Evolutionary conservation across 2,113 vertebrate genomes (phyloP).

Genomic region (Rutilus rutilus): DNA sequence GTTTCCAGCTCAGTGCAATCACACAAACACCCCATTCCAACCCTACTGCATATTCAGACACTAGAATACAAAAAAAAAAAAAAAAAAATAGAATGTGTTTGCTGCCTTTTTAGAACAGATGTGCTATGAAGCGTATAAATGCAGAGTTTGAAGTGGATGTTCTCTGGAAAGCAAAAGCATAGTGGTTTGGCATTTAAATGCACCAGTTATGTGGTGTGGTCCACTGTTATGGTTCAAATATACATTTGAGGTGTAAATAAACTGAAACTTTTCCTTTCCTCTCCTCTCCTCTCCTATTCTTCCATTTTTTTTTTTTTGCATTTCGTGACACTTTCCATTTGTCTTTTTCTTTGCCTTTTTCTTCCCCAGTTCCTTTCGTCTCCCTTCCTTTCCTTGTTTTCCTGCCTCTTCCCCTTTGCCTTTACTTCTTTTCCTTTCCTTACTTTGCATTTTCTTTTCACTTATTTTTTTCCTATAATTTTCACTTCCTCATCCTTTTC

Average conservation of each 20-base stretch:
- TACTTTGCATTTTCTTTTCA: background rate
- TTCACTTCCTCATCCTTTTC: background rate
- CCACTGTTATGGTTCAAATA: background rate
- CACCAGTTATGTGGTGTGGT: background rate
- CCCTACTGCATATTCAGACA: conserved; percentile 2
- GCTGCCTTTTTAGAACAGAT: background rate
- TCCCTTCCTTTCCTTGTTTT: background rate
- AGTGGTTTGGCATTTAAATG: background rate
- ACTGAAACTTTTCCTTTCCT: too few species aligned
- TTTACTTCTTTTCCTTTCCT: background rate
- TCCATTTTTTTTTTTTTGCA: too few species aligned
- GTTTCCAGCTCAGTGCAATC: conserved; percentile 2
- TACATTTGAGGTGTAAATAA: too few species aligned
- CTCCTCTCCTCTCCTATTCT: background rate
- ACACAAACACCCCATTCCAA: background rate
- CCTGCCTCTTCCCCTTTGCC: background rate
- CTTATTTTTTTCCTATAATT: background rate
- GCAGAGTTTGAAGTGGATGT: background rate
- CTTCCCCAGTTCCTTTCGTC: background rate
- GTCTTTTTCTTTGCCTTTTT: background rate
- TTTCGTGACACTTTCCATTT: background rate
- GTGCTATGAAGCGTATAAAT: background rate
- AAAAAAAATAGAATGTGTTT: background rate
- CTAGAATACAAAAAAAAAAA: background rate
- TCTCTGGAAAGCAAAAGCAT: background rate